Evolutionary conservation across 1,140 invertebrate species (phyloP), one percentile per base, ranked within the genome.

Genomic region (Teleopsis dalmanni): DNA sequence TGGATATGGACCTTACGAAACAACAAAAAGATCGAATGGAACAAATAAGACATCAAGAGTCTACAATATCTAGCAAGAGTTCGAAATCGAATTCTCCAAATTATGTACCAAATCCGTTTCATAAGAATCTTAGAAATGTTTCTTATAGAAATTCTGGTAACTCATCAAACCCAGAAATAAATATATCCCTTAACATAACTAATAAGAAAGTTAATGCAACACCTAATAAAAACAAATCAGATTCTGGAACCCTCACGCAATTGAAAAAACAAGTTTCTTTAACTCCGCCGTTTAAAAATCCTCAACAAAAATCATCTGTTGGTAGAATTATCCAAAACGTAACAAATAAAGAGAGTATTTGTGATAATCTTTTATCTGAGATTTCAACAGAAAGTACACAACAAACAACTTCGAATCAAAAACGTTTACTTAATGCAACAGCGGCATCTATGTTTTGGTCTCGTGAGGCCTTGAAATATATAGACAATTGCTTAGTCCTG

Each of bases 381-480:
- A 29, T 29, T 13, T 8, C 27, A 13, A 29, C 27, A 29, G 7
- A 29, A 8, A 13, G 7, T 8, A 29, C 27, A 29, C n/a, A 4
- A 10, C 14, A 10, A n/a, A 3, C 8, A 14, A 23, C 26, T 19
- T 19, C 21, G 8, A 16, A 29, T 14, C 3, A 42, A 18, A 22
- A 16, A 27, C 2, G 9, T 4, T 4, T 3, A 22, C 3, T 5
- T 31, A 27, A 45, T 45, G 8, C 3, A 33, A 45, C 7, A 8
- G 13, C 27, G 8, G 16, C 18, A 45, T 67, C 64, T 8, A 46
- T 62, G 31, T 68, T 65, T 40, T 68, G 65, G 65, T 68, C 65
- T 0, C 60, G 64, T 11, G 65, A 68, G 47, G 55, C 64, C 8
- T 41, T 67, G 10, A 54, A 57, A 40, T 65, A 67, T 50, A 49